phyloP scores from a whole-genome alignment of 2,797 vertebrate genomes.

The Poeciliopsis gracilis region DNA sequence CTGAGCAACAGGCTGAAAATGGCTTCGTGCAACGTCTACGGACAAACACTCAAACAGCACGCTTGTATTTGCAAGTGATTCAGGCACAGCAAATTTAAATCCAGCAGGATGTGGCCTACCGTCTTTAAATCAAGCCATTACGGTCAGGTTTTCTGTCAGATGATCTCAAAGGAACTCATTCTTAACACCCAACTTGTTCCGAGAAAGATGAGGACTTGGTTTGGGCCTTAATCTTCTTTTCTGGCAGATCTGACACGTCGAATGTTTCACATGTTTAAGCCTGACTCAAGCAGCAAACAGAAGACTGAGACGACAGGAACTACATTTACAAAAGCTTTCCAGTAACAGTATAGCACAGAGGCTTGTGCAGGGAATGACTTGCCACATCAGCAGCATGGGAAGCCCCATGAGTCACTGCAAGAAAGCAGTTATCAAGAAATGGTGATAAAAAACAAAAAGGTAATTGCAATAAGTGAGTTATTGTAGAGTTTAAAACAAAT shows the following conservation, averaged over 20 bases:
- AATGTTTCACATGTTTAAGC: slow-evolving; percentile 16
- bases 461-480: background rate
- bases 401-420: slow-evolving; percentile 18
- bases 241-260: slow-evolving; percentile 30
- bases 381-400: slow-evolving; percentile 52
- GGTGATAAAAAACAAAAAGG: background rate
- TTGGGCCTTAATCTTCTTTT: slow-evolving; percentile 26
- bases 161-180: background rate
- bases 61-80: slow-evolving; percentile 29
- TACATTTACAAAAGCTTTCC: slow-evolving; percentile 47
- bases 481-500: background rate
- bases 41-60: slow-evolving; percentile 45
- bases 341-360: slow-evolving; percentile 47
- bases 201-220: slow-evolving; percentile 4
- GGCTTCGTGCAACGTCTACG: slow-evolving; percentile 48
- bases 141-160: slow-evolving; percentile 22
- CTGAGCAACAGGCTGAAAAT: slow-evolving; percentile 75
- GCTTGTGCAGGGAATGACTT: slow-evolving; percentile 38
- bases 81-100: slow-evolving; percentile 30
- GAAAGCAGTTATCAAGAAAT: background rate
- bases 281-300: slow-evolving; percentile 26
- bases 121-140: slow-evolving; percentile 44
- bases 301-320: slow-evolving; percentile 29
- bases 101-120: slow-evolving; percentile 9
- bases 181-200: background rate